Conservation (phyloP, 2,113 vertebrate species). For the Dicentrarchus labrax region DNA sequence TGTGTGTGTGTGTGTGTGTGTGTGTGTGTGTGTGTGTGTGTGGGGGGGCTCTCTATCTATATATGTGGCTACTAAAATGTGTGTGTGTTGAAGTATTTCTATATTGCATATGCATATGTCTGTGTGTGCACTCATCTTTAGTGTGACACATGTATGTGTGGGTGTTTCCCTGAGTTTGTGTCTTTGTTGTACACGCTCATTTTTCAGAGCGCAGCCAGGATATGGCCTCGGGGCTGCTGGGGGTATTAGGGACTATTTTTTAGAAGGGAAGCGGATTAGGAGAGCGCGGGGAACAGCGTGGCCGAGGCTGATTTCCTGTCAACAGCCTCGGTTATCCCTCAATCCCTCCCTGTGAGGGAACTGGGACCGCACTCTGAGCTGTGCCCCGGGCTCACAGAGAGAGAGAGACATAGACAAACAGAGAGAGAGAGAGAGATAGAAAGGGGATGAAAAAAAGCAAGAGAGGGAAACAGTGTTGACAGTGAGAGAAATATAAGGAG, state of each 20-base stretch:
- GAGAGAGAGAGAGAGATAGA: conserved; percentile 25
- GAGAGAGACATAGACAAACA: conserved; percentile 42
- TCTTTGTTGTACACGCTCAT: conserved; percentile 34
- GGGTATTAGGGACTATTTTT: conserved; percentile 86
- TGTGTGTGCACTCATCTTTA: conserved; percentile 16
- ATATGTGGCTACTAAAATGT: conserved; percentile 34
- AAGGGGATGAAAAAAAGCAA: conserved; percentile 35
- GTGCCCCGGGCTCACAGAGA: conserved; percentile 70
- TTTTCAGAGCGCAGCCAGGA: conserved; percentile 69
- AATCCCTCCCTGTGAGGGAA: conserved; percentile 80
- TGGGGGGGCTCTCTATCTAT: conserved; percentile 36
- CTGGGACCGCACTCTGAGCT: conserved; percentile 79
- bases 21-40: conserved; percentile 40
- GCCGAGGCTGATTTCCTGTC: conserved; percentile 86
- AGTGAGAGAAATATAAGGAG: conserved; percentile 40
- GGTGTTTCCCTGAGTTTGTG: conserved; percentile 22
- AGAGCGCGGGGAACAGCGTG: conserved; percentile 77
- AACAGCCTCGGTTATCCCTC: conserved; percentile 84
- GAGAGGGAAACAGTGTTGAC: conserved; percentile 27
- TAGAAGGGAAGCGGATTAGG: conserved; percentile 84
- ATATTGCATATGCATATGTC: conserved; percentile 33
- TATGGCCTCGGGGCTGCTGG: conserved; percentile 78
- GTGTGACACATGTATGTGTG: conserved; percentile 22
- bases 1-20: conserved; percentile 41
- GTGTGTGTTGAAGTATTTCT: conserved; percentile 43